These are phyloP conservation scores for Noctuana brunneofusca DNA, from an alignment of 2,888 invertebrate species.

Conservation along the genomic window DNA sequence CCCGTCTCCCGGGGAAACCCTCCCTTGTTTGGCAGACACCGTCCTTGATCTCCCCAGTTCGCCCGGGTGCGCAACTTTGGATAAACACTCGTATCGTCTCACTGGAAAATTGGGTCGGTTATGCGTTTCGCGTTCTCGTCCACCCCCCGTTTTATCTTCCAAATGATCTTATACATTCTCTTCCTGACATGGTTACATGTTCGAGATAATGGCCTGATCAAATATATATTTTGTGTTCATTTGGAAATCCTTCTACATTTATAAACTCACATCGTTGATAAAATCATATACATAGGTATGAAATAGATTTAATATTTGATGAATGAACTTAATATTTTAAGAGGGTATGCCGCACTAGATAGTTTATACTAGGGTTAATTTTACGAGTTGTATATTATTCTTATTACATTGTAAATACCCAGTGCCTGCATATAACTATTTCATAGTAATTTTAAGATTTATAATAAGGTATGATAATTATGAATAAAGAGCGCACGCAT, in stretches of 20 bases:
- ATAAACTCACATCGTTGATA: no score
- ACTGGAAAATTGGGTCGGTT: constrained; percentile 76
- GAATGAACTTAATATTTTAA: no score
- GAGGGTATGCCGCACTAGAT: no score
- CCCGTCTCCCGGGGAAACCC: constrained; percentile 80
- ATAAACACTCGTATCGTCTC: constrained; percentile 78
- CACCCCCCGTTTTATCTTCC: constrained; percentile 43
- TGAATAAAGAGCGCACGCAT: neutral
- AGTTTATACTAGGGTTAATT: no score
- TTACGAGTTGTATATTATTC: no score
- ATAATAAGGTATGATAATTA: neutral
- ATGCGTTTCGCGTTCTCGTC: constrained; percentile 61
- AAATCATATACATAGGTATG: no score
- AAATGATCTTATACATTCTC: constrained; percentile 27
- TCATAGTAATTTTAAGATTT: neutral
- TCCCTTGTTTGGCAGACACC: constrained; percentile 81
- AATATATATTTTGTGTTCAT: constrained; percentile 10
- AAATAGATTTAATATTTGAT: no score
- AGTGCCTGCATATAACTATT: neutral
- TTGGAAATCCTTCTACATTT: neutral
- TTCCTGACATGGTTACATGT: constrained; percentile 22
- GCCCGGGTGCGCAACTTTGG: constrained; percentile 74
- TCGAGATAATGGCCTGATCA: constrained; percentile 5
- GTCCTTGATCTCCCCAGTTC: constrained; percentile 79
- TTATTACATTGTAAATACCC: neutral